These are phyloP conservation scores for Coecobrya sp. DNA, from an alignment of 2,888 invertebrate species.

Conservation along the genomic window DNA sequence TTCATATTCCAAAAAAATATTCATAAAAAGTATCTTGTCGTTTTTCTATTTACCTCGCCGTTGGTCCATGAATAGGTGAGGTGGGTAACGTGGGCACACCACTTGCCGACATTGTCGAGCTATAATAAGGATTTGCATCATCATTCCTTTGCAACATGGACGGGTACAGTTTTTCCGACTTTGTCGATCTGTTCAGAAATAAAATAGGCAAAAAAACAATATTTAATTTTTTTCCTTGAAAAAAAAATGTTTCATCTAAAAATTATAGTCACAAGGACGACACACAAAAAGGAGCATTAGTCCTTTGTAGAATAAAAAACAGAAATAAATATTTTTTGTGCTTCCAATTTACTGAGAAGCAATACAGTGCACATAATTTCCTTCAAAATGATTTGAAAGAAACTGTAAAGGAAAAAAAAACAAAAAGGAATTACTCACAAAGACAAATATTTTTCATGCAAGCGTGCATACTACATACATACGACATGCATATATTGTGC, in stretches of 20 bases:
- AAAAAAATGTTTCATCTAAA: no score
- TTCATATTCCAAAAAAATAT: not conserved
- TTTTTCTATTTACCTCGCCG: constrained; percentile 82
- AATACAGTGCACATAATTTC: not conserved
- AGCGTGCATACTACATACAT: not conserved
- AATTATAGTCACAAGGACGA: not conserved
- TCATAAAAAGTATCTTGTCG: constrained; percentile 12
- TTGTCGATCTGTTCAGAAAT: constrained; percentile 93
- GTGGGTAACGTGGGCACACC: constrained; percentile 78
- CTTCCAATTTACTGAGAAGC: no score
- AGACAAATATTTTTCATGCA: not conserved
- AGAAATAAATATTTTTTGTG: no score
- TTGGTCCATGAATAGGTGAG: constrained; percentile 80
- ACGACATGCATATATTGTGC: constrained; percentile 66
- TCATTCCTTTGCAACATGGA: constrained; percentile 95
- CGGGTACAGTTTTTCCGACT: constrained; percentile 97
- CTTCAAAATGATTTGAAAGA: not conserved
- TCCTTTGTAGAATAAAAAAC: not conserved
- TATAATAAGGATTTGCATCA: constrained; percentile 92
- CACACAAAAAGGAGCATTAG: not conserved
- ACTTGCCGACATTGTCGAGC: constrained; percentile 79
- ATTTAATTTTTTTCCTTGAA: not conserved
- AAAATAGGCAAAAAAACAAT: not conserved
- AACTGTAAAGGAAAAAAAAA: not conserved
- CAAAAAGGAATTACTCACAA: not conserved